These are phyloP conservation scores for Dendrolimus punctatus DNA, from an alignment of 1,140 invertebrate species.

Conservation along the genomic window DNA sequence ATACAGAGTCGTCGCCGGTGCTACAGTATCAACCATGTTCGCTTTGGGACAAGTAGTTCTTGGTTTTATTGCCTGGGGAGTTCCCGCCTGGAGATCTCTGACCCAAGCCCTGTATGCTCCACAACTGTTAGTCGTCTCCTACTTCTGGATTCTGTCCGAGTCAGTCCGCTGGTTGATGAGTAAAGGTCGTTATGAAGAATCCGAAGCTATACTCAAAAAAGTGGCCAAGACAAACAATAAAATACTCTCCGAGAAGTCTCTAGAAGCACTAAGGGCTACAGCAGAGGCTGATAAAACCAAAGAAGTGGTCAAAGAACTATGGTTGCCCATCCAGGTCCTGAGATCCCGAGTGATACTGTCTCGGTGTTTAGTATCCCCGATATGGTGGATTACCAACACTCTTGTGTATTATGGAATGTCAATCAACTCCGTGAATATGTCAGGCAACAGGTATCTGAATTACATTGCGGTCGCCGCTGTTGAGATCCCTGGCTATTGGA, in stretches of 20 bases:
- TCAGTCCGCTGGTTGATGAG: conserved; percentile 86
- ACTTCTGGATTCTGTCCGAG: conserved; percentile 78
- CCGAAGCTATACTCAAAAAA: conserved; percentile 73
- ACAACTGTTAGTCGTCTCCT: conserved; percentile 76
- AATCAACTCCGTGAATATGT: conserved; percentile 84
- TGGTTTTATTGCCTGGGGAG: conserved; percentile 79
- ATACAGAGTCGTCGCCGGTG: conserved; percentile 81
- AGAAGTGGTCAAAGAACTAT: conserved; percentile 41
- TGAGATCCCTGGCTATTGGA: conserved; percentile 81
- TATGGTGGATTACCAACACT: conserved; percentile 82
- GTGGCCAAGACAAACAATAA: conserved; percentile 79
- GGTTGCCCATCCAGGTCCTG: conserved; percentile 71
- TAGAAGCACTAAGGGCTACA: conserved; percentile 53
- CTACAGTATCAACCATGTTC: conserved; percentile 79
- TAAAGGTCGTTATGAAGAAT: conserved; percentile 73
- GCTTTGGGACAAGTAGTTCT: conserved; percentile 81
- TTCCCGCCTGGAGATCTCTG: conserved; percentile 81
- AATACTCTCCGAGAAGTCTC: conserved; percentile 70
- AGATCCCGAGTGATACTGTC: conserved; percentile 74
- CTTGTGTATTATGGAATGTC: conserved; percentile 88
- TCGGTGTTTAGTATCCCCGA: conserved; percentile 76
- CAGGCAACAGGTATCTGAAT: conserved; percentile 78
- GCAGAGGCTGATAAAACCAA: conserved; percentile 40
- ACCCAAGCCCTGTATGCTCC: conserved; percentile 80
- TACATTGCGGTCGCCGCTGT: conserved; percentile 79